phyloP scores from a whole-genome alignment of 1,140 invertebrate genomes.

The Homalodisca vitripennis region DNA sequence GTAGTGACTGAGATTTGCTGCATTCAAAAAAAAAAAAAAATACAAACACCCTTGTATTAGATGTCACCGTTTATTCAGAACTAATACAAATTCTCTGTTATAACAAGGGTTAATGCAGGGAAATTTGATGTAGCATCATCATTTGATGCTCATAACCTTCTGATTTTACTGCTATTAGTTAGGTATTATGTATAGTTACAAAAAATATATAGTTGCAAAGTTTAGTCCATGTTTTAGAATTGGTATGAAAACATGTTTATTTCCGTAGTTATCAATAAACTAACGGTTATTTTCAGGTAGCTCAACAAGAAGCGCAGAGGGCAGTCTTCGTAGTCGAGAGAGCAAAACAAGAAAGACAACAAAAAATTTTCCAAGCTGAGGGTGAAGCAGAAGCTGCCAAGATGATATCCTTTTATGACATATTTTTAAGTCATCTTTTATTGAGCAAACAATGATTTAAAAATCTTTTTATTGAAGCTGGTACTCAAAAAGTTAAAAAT shows the following conservation, averaged over 20 bases:
- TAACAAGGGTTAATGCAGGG: no score
- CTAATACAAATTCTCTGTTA: no score
- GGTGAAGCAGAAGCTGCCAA: constrained; percentile 98
- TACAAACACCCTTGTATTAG: no score
- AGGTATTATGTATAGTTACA: no score
- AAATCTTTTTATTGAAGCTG: constrained; percentile 1
- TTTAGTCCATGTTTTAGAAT: neutral
- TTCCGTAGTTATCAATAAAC: neutral
- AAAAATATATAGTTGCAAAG: neutral
- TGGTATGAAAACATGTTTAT: neutral
- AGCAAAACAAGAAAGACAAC: constrained; percentile 96
- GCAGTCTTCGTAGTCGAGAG: constrained; percentile 98
- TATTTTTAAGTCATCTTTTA: neutral
- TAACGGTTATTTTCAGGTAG: constrained; percentile 58
- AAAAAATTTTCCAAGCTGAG: constrained; percentile 99
- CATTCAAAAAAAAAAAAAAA: no score
- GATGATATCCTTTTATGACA: constrained; percentile 79
- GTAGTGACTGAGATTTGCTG: no score
- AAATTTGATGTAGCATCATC: no score
- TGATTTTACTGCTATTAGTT: no score
- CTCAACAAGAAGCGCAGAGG: constrained; percentile 98
- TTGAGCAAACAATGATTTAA: neutral
- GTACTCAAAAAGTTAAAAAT: constrained; percentile 1
- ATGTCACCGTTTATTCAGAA: no score
- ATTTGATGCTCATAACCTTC: no score